A percentile compares a stretch with the other conserved stretches of the same genome.
These are phyloP conservation scores for Enteromius radiatus DNA, from an alignment of 2,797 vertebrate species.

Conservation along the genomic window DNA sequence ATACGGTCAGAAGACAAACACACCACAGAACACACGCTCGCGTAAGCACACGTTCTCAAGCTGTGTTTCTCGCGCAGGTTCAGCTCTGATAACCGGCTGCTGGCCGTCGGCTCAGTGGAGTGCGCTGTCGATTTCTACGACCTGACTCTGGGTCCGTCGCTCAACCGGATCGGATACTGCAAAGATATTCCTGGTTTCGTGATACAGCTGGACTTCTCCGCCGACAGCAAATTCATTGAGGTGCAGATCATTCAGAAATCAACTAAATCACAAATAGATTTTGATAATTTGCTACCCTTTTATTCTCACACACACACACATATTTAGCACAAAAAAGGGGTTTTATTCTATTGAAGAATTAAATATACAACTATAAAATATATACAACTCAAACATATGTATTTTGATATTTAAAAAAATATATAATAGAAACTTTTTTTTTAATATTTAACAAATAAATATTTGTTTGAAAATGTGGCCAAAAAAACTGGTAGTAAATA, in stretches of 20 bases:
- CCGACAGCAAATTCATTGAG: conserved; percentile 92
- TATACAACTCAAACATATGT: not conserved
- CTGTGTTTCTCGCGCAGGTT: conserved; percentile 77
- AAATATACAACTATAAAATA: too few relatives aligned
- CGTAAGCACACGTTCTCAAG: not conserved
- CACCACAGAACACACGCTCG: not conserved
- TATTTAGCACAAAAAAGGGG: not conserved
- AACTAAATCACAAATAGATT: not conserved
- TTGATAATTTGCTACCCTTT: too few relatives aligned
- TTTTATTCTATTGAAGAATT: not conserved
- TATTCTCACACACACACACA: too few relatives aligned
- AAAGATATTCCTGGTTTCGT: conserved; percentile 93
- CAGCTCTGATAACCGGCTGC: conserved; percentile 90
- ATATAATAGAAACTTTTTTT: too few relatives aligned
- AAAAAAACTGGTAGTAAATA: too few relatives aligned
- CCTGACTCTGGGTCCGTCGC: conserved; percentile 88
- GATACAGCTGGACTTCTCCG: conserved; percentile 94
- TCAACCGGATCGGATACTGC: conserved; percentile 93
- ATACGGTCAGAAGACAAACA: conserved; percentile 78
- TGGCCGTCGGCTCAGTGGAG: conserved; percentile 91
- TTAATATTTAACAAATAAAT: too few relatives aligned
- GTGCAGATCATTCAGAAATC: conserved; percentile 64
- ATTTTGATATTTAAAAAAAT: too few relatives aligned
- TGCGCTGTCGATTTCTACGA: conserved; percentile 95
- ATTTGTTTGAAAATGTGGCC: too few relatives aligned